Evolutionary conservation across 1,140 invertebrate species (phyloP), one percentile per base, ranked within the genome.

Genomic region (Halotydeus destructor): DNA sequence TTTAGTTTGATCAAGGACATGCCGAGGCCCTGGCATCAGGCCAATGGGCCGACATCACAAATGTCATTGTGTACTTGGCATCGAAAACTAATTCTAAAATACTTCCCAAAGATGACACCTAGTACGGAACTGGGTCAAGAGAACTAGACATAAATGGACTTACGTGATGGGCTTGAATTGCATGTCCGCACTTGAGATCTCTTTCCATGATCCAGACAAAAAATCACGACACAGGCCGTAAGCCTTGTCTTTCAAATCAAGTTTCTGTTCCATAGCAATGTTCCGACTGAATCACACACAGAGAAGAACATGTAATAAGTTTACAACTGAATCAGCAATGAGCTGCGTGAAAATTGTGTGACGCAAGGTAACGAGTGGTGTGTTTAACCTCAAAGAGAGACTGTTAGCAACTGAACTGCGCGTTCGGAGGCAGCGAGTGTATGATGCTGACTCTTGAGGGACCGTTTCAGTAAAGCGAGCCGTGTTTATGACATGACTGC

Each of bases 151-250:
- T 28, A 43, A 35, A 33, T 38, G 12, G 8, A 46, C 63, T 58
- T 54, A 82, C 80, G 77, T 82, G 51, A 85, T 75, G 37, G 77
- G 69, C 54, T 75, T 78, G 32, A 84, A 72, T 25, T 73, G 65
- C 48, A 85, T 71, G 23, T 78, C 75, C 21, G 73, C 60, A 1
- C 74, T 61, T 5, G 70, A 72, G 8, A 82, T 76, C 12, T 68
- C 70, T 55, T 80, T 82, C 82, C 82, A 88, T 2, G 76, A 72
- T 5, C 82, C 82, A 49, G 77, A 71, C 25, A 88, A 66, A 58
- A 81, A 85, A 59, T 84, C 78, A 47, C 76, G 69, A 61, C 81
- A 85, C 52, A 86, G 79, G 49, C 74, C 69, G 4, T 75, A 72
- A n/a, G 81, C 79, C 48, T 77, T 71, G 47, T 76, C 69, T 32